A percentile compares a stretch with the other conserved stretches of the same genome.
phyloP scores from a whole-genome alignment of 2,113 vertebrate genomes.

The Hiodon tergisus region DNA sequence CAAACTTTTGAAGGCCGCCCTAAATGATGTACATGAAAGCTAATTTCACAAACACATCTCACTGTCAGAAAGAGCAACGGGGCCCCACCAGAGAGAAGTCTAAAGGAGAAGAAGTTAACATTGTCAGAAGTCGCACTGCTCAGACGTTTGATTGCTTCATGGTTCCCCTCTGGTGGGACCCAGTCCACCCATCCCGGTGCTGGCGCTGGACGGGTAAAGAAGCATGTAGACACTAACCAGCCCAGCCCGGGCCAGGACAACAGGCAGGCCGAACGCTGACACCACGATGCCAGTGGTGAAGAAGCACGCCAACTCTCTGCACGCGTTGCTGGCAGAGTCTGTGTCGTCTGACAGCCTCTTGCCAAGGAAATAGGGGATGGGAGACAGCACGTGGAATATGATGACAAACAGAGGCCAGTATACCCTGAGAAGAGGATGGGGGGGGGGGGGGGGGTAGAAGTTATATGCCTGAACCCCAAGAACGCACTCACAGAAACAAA shows the following conservation, averaged over 20 bases:
- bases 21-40: too few relatives aligned
- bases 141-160: too few relatives aligned
- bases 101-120: too few relatives aligned
- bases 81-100: too few relatives aligned
- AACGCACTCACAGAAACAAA: background rate
- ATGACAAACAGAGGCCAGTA: conserved; percentile 95
- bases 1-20: too few relatives aligned
- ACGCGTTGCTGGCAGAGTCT: conserved; percentile 80
- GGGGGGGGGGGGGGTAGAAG: background rate
- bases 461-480: background rate
- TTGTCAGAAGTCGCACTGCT: too few relatives aligned
- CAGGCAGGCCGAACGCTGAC: conserved; percentile 83
- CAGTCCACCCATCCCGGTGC: too few relatives aligned
- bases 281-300: conserved; percentile 93
- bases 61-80: too few relatives aligned
- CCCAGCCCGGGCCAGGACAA: conserved; percentile 73
- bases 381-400: conserved; percentile 83
- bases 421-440: conserved; percentile 56
- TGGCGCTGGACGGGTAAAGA: too few relatives aligned
- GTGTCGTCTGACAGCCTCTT: conserved; percentile 73
- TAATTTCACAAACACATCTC: too few relatives aligned
- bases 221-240: conserved; percentile 63
- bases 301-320: conserved; percentile 86
- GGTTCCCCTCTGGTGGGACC: conserved; percentile 83
- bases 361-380: conserved; percentile 86